Base-by-base conservation (phyloP, 2,113 vertebrate species). In the Oncorhynchus tshawytscha region DNA sequence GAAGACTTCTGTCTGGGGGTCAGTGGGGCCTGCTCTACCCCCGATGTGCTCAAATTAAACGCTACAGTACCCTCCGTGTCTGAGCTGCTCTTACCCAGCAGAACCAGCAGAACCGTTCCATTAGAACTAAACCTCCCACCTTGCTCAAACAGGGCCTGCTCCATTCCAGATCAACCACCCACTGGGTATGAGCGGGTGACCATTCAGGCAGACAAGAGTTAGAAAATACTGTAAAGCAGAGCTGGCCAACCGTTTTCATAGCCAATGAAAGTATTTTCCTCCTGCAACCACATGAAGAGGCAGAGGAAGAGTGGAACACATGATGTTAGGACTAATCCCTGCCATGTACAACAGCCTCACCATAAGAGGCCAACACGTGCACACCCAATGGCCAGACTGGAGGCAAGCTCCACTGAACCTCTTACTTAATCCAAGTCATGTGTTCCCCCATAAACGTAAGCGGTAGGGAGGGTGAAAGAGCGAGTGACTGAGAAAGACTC, bases 341-440 rank as follows among this genome's bases (percentile, higher is more conserved):
- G 86, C 82, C 85, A 83, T 85, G 78, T 82, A 85, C 73, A 88
- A 83, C 88, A 86, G 65, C 70, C 70, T 66, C 82, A 81, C 89
- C 75, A 18, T 78, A 87, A 80, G 76, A 72, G 1, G 72, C 67
- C 2, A 78, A 81, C 81, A 78, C 76, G 70, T 78, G 81, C 78
- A 78, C 77, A 71, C 51, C 51, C 51, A 54, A 18, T 54, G 15
- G 51, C 51, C 51, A 18, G 16, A 54, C 51, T 16, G 16, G 13
- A 54, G 12, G 51, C 51, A 54, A 54, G 51, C 51, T 54, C 51
- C 51, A 54, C 51, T 54, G 51, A 54, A 54, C 51, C 16, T 5
- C 3, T 54, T 18, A 12, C 24, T 27, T 66, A 66, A 66, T 25
- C 5, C 64, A 6, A 15, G 64, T 66, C 64, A 66, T 13, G 64